phyloP scores from a whole-genome alignment of 2,113 vertebrate species.

The Leucopsar rothschildi region DNA sequence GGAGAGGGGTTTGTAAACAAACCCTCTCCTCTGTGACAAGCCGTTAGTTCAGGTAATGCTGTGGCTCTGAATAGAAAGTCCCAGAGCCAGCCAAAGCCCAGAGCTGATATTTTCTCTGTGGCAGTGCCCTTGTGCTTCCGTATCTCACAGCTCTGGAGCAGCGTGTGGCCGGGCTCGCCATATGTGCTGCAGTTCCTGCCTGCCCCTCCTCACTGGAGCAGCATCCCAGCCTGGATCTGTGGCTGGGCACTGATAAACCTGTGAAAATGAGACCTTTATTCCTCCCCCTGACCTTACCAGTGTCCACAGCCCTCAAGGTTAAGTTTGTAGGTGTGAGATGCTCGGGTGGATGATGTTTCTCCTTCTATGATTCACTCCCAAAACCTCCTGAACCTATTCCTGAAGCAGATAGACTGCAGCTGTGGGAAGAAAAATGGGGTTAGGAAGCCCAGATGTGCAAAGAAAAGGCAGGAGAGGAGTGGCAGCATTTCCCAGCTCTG shows the following conservation, averaged over 20 bases:
- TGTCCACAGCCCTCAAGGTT: not conserved
- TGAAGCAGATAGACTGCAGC: not conserved
- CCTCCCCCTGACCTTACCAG: not conserved
- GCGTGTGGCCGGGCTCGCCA: conserved; percentile 14
- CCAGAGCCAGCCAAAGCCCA: not conserved
- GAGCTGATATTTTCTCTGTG: not conserved
- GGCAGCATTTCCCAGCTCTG: not conserved
- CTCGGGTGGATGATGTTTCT: not conserved
- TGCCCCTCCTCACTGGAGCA: not conserved
- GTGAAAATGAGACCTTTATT: not conserved
- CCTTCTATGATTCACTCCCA: not conserved
- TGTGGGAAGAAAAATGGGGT: not conserved
- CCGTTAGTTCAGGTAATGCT: not conserved
- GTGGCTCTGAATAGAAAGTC: not conserved
- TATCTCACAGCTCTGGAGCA: not conserved
- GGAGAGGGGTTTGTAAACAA: not conserved
- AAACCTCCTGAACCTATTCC: not conserved
- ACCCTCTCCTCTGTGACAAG: not conserved
- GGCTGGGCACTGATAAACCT: not conserved
- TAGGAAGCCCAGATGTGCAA: not conserved
- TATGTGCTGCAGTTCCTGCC: conserved; percentile 39
- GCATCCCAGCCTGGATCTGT: not conserved
- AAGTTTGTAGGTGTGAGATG: accelerated
- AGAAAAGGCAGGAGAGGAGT: not conserved
- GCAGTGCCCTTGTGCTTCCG: conserved; percentile 7